phyloP scores from a whole-genome alignment of 92 coral and sea anemone genomes.

The Siderastrea siderea region DNA sequence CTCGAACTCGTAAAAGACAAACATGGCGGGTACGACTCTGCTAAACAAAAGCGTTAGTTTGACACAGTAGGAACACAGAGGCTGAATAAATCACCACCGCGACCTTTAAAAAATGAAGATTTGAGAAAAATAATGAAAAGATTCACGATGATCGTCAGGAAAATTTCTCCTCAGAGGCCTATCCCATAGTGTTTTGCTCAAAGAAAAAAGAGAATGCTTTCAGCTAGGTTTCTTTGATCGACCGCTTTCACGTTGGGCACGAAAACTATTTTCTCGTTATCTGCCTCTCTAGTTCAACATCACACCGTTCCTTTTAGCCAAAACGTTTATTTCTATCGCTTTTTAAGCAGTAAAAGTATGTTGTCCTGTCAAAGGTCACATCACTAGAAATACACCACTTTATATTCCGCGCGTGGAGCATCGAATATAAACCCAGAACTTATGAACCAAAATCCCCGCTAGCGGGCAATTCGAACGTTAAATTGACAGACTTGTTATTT shows the following conservation, averaged over 20 bases:
- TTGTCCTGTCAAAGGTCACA: conserved; percentile 89
- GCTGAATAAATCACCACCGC: conserved; percentile 41
- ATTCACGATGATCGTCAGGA: neutral
- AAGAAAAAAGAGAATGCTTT: neutral
- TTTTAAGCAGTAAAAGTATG: conserved; percentile 52
- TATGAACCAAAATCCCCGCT: conserved; percentile 8
- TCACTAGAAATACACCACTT: conserved; percentile 64
- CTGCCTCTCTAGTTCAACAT: neutral
- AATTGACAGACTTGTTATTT: neutral
- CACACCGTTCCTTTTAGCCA: neutral
- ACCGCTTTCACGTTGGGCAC: conserved; percentile 15
- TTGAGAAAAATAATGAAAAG: conserved; percentile 2
- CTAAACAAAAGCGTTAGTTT: conserved; percentile 41
- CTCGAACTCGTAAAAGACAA: conserved; percentile 57
- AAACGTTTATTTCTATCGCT: conserved; percentile 46
- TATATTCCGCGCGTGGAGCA: conserved; percentile 29
- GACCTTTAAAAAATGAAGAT: conserved; percentile 9
- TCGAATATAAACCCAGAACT: conserved; percentile 45
- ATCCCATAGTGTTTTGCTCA: conserved; percentile 4
- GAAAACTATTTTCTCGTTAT: conserved; percentile 11
- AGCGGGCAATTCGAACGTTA: neutral
- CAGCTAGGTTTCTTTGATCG: conserved; percentile 7
- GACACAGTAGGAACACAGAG: conserved; percentile 2
- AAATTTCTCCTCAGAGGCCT: conserved; percentile 11
- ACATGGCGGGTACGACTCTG: conserved; percentile 64